phyloP scores from a whole-genome alignment of 2,888 invertebrate genomes.

The Macrosoma leucophasiata region DNA sequence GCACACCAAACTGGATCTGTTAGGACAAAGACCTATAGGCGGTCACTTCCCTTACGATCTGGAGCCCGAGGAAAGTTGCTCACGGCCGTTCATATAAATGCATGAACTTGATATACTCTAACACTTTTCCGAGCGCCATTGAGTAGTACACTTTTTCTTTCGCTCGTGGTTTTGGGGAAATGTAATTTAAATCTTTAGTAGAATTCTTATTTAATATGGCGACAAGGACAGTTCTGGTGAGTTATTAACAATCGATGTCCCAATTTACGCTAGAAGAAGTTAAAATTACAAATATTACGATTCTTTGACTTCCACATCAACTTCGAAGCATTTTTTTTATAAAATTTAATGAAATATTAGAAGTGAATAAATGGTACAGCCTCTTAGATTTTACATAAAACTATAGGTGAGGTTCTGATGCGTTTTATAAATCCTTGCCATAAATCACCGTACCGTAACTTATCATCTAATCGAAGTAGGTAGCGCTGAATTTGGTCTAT shows the following conservation, averaged over 20 bases:
- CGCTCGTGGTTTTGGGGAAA: constrained; percentile 42
- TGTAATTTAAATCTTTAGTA: constrained; percentile 40
- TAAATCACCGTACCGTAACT: no score
- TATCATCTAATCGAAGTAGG: no score
- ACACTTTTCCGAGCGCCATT: constrained; percentile 61
- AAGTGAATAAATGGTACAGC: no score
- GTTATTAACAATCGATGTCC: constrained; percentile 28
- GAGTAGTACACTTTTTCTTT: constrained; percentile 61
- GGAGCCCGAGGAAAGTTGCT: constrained; percentile 65
- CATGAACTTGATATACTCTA: constrained; percentile 63
- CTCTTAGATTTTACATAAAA: no score
- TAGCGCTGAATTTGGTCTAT: no score
- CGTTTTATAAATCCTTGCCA: no score
- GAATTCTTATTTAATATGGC: constrained; percentile 37
- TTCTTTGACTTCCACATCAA: no score
- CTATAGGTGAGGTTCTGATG: no score
- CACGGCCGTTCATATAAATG: constrained; percentile 60
- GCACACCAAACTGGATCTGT: constrained; percentile 53
- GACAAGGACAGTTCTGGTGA: constrained; percentile 56
- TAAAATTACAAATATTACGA: no score
- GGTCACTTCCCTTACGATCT: constrained; percentile 64
- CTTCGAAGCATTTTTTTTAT: no score
- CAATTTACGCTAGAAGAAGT: no score
- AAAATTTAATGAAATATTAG: no score
- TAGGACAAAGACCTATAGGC: constrained; percentile 70